Conservation (phyloP, 2,888 invertebrate genomes). For the Pherbina coryleti region DNA sequence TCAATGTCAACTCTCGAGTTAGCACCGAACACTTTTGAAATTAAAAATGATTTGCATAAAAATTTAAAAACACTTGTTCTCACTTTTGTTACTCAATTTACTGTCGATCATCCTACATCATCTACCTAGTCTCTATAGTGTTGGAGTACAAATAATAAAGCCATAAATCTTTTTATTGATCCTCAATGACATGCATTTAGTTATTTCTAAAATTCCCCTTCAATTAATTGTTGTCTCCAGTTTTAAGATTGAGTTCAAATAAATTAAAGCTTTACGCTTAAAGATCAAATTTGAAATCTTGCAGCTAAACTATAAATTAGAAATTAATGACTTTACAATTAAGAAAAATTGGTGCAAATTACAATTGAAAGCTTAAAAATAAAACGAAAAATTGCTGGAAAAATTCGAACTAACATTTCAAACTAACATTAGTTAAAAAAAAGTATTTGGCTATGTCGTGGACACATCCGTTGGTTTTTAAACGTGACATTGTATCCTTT, state of each 20-base stretch:
- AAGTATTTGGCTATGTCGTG: too few relatives aligned
- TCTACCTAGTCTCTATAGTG: too few relatives aligned
- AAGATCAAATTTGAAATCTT: neutral
- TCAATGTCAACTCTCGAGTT: too few relatives aligned
- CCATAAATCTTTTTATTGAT: neutral
- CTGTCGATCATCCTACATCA: too few relatives aligned
- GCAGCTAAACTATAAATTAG: neutral
- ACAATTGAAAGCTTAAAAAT: neutral
- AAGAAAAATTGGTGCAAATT: neutral
- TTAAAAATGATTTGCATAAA: neutral
- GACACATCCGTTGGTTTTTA: too few relatives aligned
- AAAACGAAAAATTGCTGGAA: too few relatives aligned
- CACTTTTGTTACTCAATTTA: too few relatives aligned
- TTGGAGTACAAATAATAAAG: neutral
- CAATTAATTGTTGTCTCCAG: neutral
- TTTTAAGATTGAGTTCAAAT: neutral
- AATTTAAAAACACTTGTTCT: neutral
- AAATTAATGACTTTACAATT: neutral
- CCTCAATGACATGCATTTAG: neutral
- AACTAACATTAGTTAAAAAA: too few relatives aligned
- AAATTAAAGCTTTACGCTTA: neutral
- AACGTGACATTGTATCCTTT: too few relatives aligned
- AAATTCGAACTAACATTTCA: too few relatives aligned
- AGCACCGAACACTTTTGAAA: too few relatives aligned
- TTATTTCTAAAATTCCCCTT: neutral